Base-by-base conservation (phyloP, 1,140 invertebrate genomes). In the Rhyzopertha dominica region DNA sequence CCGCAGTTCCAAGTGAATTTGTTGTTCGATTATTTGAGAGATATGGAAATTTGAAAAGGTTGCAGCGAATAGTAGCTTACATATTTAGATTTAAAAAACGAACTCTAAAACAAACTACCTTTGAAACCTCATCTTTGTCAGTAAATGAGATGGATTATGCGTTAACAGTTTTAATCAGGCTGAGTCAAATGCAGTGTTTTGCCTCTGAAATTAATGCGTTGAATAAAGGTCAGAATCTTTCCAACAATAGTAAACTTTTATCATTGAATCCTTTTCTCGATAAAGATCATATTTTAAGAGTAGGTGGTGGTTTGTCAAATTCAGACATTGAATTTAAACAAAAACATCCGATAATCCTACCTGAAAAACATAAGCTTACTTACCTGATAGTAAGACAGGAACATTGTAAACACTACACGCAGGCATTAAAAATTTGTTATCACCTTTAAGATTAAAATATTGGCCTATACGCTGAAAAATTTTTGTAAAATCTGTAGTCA, bases 331-430 rank as follows among this genome's bases (percentile, higher is more conserved):
- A 2, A 2, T 12, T 14, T 16, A 17, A 43, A n/a, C 28, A 13
- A 38, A 45, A 45, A 38, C 20, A 26, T 45, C 43, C 43, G 3
- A 38, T 45, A 2, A 24, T 45, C 16, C 14, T 45, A 28, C 31
- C 43, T 10, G 13, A 22, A 43, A 13, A 12, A 10, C 19, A 39
- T 39, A 4, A 7, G 5, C 9, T 39, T 5, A 24, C 18, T 4
- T 24, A 30, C 14, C 18, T 41, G 4, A 41, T 41, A 5, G 47
- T 63, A 7, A 26, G 23, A 5, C 24, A 59, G 19, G 51, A 53
- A 38, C 64, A 63, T 40, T 9, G 31, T 31, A 19, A 34, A 51
- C 50, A 2, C 24, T 59, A 2, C 61, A 65, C 39, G 54, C 51
- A 1, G 53, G 51, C 1, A 3, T 35, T 0, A 39, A 56, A 19